phyloP scores from a whole-genome alignment of 2,797 vertebrate genomes.

The Acrossocheilus fasciatus region DNA sequence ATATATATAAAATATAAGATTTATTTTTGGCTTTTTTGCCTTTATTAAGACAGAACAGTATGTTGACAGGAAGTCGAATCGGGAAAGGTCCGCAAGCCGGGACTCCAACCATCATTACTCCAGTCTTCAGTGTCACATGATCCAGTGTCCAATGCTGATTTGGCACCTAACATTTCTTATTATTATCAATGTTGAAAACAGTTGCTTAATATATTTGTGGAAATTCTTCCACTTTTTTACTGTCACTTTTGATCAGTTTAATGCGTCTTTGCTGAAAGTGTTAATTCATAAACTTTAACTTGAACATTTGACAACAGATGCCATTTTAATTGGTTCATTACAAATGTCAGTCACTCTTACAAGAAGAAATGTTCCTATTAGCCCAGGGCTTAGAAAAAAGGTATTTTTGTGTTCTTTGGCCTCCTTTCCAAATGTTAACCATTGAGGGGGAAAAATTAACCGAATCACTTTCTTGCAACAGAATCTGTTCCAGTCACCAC shows the following conservation, averaged over 20 bases:
- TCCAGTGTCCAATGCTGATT: too few species aligned
- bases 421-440: neutral
- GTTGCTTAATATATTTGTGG: neutral
- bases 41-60: too few species aligned
- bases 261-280: neutral
- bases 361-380: neutral
- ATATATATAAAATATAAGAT: too few species aligned
- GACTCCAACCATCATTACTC: too few species aligned
- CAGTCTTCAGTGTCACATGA: neutral
- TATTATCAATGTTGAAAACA: neutral
- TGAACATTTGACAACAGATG: neutral
- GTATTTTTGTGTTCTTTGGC: neutral
- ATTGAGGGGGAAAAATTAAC: neutral
- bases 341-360: neutral
- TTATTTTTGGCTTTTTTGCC: too few species aligned
- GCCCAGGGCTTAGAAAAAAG: neutral
- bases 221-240: neutral
- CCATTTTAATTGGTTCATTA: neutral
- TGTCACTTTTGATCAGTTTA: neutral
- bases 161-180: neutral
- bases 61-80: too few species aligned
- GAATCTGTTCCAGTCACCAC: neutral
- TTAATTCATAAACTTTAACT: neutral
- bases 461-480: neutral
- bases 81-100: too few species aligned